A percentile compares a stretch with the other conserved stretches of the same genome.
Evolutionary conservation across 2,113 vertebrate genomes (phyloP).

Genomic region (Spea bombifrons): DNA sequence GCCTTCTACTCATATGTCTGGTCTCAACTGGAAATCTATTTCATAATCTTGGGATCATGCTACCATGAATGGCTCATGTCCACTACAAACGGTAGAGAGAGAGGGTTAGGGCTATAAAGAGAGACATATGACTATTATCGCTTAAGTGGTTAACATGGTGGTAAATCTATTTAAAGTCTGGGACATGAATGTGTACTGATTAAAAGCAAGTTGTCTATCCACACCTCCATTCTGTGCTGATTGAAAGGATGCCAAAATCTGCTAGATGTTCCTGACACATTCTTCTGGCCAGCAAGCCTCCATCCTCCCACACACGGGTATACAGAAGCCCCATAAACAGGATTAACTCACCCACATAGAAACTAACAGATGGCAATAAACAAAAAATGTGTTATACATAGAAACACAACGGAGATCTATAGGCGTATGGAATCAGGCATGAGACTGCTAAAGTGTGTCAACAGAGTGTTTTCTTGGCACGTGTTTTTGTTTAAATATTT

Average conservation of each 20-base stretch:
- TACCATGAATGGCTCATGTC: slow-evolving; percentile 3
- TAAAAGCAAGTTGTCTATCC: background rate
- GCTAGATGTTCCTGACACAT: slow-evolving; percentile 10
- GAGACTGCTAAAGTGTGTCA: background rate
- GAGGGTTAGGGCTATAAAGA: background rate
- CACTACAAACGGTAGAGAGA: background rate
- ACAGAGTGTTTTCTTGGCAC: background rate
- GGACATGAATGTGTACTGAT: slow-evolving; percentile 2
- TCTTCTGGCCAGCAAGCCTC: slow-evolving; percentile 5
- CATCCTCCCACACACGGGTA: slow-evolving; percentile 20
- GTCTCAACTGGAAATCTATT: slow-evolving; percentile 16
- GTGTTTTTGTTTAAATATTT: background rate
- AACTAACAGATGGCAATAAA: slow-evolving; percentile 29
- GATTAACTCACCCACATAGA: slow-evolving; percentile 26
- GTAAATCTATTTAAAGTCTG: slow-evolving; percentile 29
- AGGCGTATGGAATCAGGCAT: background rate
- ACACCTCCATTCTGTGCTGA: slow-evolving; percentile 26
- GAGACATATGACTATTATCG: slow-evolving; percentile 19
- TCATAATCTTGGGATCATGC: slow-evolving; percentile 13
- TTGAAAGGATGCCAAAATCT: slow-evolving; percentile 21
- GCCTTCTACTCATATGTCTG: slow-evolving; percentile 14
- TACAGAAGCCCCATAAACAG: slow-evolving; percentile 28
- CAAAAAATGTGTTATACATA: slow-evolving; percentile 5
- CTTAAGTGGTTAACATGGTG: slow-evolving; percentile 26
- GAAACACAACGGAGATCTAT: background rate